phyloP scores from a whole-genome alignment of 2,797 vertebrate species.

The Lacerta agilis region DNA sequence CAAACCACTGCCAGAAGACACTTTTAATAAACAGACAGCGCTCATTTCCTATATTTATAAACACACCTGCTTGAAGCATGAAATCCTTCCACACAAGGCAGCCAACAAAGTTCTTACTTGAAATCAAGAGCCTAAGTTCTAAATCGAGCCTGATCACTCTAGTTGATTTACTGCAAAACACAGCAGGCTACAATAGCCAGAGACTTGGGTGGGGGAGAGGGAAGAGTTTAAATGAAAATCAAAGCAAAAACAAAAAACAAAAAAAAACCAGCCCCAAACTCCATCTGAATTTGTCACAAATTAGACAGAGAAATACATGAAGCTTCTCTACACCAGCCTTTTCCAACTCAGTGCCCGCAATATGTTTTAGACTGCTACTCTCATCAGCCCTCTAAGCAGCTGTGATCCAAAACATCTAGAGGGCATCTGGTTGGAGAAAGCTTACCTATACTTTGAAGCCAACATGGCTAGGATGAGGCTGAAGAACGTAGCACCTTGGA shows the following conservation, averaged over 20 bases:
- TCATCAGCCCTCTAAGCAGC: too few relatives aligned
- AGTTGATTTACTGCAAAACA: constrained; percentile 65
- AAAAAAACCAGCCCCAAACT: constrained; percentile 39
- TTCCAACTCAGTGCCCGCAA: too few relatives aligned
- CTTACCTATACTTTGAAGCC: not conserved
- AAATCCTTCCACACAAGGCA: constrained; percentile 62
- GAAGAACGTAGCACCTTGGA: not conserved
- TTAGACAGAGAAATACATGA: constrained; percentile 7
- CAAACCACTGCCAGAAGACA: constrained; percentile 38
- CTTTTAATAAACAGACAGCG: constrained; percentile 55
- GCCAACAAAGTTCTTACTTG: constrained; percentile 60
- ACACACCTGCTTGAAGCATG: constrained; percentile 73
- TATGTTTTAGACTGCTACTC: too few relatives aligned
- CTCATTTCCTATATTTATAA: constrained; percentile 63
- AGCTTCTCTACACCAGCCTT: not conserved
- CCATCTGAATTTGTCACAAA: constrained; percentile 53
- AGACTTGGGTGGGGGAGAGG: constrained; percentile 7
- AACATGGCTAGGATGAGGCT: not conserved
- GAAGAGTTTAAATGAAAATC: not conserved
- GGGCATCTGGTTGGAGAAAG: too few relatives aligned
- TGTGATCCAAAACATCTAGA: too few relatives aligned
- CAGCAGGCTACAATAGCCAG: constrained; percentile 47
- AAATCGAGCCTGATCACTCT: constrained; percentile 57
- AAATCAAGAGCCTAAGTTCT: constrained; percentile 66
- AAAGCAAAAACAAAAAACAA: not conserved